Base-by-base conservation (phyloP, 2,797 vertebrate genomes). In the Moxostoma hubbsi region DNA sequence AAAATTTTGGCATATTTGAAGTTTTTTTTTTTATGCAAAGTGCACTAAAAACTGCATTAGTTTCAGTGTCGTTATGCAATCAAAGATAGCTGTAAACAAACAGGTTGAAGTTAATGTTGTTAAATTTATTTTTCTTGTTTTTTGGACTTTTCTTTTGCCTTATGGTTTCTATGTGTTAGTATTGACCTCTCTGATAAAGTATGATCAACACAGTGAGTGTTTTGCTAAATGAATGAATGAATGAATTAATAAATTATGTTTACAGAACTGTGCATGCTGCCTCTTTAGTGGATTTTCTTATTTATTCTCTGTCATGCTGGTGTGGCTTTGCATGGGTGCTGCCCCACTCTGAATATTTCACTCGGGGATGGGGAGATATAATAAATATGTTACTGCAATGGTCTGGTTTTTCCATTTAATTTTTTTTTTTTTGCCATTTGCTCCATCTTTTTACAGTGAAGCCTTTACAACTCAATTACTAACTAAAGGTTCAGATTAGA, bases 281-380 rank as follows among this genome's bases (percentile, higher is more conserved):
- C 67, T 73, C 36, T 81, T 68, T 70, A 79, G 77, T 84, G 75
- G 13, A 6, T 58, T 73, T 78, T 68, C 5, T 86, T 13, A 66
- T 82, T 65, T 45, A 57, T 84, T 15, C 53, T 65, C 79, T 79
- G 10, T 82, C 82, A 83, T 84, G 85, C 87, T 89, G 89, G n/a
- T 86, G 79, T 79, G 47, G 69, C 47, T 64, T 63, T 59, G 67
- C 16, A 69, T 54, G 63, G 74, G 49, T 65, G 77, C 82, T 84
- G 83, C 63, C 54, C 83, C 5, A 1, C n/a, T 61, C 83, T 91
- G 74, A 82, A 91, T 90, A 86, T 88, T 90, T 90, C 59, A 90
- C 59, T 81, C 73, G 43, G 9, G 79, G 73, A 67, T 24, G 13
- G 43, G 4, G 10, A 71, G 3, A 12, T 66, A 57, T 50, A 11